Evolutionary conservation across 2,888 invertebrate genomes (phyloP).

Genomic region (Cremastobaeus sp.): DNA sequence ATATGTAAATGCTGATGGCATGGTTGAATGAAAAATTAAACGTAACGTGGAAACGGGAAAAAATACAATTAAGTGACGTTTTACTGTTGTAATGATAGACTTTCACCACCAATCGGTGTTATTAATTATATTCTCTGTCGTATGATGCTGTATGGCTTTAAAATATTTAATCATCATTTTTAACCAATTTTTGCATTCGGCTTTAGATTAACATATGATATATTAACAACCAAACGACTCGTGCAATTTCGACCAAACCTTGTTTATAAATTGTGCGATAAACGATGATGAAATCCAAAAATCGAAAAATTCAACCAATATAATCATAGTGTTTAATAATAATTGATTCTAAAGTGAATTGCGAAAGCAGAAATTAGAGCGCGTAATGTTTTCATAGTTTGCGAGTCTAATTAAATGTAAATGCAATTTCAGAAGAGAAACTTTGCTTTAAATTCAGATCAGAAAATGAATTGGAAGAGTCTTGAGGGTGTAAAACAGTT

Average conservation of each 20-base stretch:
- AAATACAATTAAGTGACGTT: constrained; percentile 46
- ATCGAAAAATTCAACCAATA: neutral
- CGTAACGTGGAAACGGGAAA: constrained; percentile 12
- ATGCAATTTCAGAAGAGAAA: too few relatives aligned
- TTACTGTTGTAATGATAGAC: constrained; percentile 36
- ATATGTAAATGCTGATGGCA: constrained; percentile 28
- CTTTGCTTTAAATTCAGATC: too few relatives aligned
- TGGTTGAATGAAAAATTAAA: constrained; percentile 25
- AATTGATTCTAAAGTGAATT: neutral
- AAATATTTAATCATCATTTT: neutral
- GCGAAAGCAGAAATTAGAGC: neutral
- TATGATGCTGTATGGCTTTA: neutral
- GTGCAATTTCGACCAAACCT: too few relatives aligned
- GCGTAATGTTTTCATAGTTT: neutral
- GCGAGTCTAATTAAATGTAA: too few relatives aligned
- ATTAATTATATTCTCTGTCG: constrained; percentile 33
- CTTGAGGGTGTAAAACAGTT: too few relatives aligned
- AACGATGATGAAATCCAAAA: neutral
- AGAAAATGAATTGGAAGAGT: too few relatives aligned
- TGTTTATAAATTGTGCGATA: too few relatives aligned
- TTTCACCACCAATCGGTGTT: constrained; percentile 30
- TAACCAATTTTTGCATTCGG: too few relatives aligned
- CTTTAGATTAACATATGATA: too few relatives aligned
- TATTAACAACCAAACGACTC: too few relatives aligned
- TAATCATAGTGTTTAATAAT: neutral